Evolutionary conservation across 2,888 invertebrate genomes (phyloP).

Genomic region (Slavum lentiscoides): DNA sequence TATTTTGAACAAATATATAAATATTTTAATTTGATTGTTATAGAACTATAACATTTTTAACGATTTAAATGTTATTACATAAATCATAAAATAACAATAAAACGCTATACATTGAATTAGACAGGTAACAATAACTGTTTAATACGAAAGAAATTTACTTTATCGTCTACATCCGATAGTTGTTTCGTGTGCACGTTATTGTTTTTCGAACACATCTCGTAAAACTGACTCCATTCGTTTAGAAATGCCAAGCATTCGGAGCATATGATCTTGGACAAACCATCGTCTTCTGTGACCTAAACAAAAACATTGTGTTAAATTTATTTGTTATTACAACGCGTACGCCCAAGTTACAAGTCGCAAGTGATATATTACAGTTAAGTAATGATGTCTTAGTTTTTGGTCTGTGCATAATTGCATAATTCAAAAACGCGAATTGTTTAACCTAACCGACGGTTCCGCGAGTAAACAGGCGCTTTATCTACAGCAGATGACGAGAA

Average conservation of each 20-base stretch:
- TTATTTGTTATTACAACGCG: not conserved
- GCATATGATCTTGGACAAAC: conserved; percentile 55
- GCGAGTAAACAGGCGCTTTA: too few species aligned
- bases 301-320: not conserved
- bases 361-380: too few species aligned
- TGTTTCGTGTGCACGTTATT: conserved; percentile 28
- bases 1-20: too few species aligned
- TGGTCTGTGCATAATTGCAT: too few species aligned
- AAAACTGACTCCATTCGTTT: conserved; percentile 54
- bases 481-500: too few species aligned
- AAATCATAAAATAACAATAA: not conserved
- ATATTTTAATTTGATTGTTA: too few species aligned
- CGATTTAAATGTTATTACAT: not conserved
- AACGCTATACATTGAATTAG: not conserved
- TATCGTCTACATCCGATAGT: conserved; percentile 39
- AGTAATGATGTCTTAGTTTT: too few species aligned
- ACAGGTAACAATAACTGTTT: not conserved
- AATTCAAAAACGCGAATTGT: too few species aligned
- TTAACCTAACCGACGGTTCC: too few species aligned
- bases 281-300: conserved; percentile 55
- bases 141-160: conserved; percentile 41
- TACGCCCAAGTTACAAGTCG: not conserved
- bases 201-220: conserved; percentile 54
- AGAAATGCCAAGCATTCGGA: conserved; percentile 49
- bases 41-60: too few species aligned